These are phyloP conservation scores for Nomada lathburiana DNA, from an alignment of 2,888 invertebrate genomes.

Conservation along the genomic window DNA sequence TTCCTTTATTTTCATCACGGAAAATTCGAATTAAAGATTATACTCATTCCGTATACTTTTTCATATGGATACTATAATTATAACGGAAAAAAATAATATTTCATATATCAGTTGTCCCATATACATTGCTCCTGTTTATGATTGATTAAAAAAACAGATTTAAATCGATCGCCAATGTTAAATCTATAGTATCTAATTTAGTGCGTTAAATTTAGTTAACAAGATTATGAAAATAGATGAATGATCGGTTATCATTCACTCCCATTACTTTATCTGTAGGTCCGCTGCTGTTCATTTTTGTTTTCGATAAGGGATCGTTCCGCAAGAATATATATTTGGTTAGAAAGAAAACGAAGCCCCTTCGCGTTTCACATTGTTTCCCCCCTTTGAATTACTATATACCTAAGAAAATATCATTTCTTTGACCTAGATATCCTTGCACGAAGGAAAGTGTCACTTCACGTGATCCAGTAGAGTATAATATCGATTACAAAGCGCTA, in stretches of 20 bases:
- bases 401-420: not conserved
- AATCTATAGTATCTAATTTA: not conserved
- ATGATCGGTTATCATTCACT: slow-evolving; percentile 31
- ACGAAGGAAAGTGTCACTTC: not conserved
- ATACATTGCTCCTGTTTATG: not conserved
- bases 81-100: not conserved
- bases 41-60: too few relatives aligned
- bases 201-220: not conserved
- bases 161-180: not conserved
- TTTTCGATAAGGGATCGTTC: slow-evolving; percentile 23
- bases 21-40: too few relatives aligned
- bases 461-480: not conserved
- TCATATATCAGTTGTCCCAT: not conserved
- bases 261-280: slow-evolving; percentile 30
- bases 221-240: slow-evolving; percentile 1
- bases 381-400: too few relatives aligned
- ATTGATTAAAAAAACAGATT: not conserved
- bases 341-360: not conserved
- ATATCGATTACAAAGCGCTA: slow-evolving; percentile 31
- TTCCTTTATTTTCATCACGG: too few relatives aligned
- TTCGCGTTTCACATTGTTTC: not conserved
- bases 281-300: slow-evolving; percentile 10
- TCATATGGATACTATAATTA: not conserved
- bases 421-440: slow-evolving; percentile 29
- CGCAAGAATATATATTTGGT: slow-evolving; percentile 1